These are phyloP conservation scores for Drosophila teissieri DNA, from an alignment of 1,140 invertebrate species.

Conservation along the genomic window DNA sequence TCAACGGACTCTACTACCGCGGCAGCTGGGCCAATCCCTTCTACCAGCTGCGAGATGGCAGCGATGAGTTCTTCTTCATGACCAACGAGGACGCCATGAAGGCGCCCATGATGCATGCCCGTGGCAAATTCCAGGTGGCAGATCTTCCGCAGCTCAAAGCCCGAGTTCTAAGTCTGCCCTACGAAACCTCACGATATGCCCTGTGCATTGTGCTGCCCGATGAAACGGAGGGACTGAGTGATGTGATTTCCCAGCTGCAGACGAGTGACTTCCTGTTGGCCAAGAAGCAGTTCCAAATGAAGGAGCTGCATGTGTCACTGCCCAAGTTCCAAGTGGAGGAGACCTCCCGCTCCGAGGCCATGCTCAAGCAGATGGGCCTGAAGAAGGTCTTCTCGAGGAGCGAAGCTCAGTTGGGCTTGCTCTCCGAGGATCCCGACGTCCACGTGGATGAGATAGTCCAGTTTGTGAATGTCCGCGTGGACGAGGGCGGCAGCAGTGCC, in stretches of 20 bases:
- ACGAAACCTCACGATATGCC: conserved; percentile 86
- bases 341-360: conserved; percentile 76
- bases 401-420: conserved; percentile 86
- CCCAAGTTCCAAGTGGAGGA: conserved; percentile 81
- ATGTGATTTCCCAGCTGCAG: conserved; percentile 69
- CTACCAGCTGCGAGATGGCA: conserved; percentile 72
- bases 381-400: conserved; percentile 86
- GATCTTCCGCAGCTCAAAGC: conserved; percentile 86
- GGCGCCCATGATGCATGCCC: conserved; percentile 86
- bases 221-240: conserved; percentile 85
- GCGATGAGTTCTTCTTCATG: conserved; percentile 86
- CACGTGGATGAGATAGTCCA: conserved; percentile 88
- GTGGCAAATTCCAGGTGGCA: conserved; percentile 85
- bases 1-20: conserved; percentile 88
- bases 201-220: conserved; percentile 86
- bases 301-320: conserved; percentile 68
- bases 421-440: conserved; percentile 85
- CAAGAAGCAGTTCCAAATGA: conserved; percentile 50
- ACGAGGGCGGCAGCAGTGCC: conserved; percentile 84
- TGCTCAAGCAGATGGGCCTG: conserved; percentile 85
- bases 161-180: conserved; percentile 86
- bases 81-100: conserved; percentile 86
- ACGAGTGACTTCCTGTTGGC: conserved; percentile 62
- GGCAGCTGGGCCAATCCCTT: conserved; percentile 83
- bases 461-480: conserved; percentile 87